A percentile compares a stretch with the other conserved stretches of the same genome.
phyloP scores from a whole-genome alignment of 2,113 vertebrate genomes.

The Plestiodon gilberti region DNA sequence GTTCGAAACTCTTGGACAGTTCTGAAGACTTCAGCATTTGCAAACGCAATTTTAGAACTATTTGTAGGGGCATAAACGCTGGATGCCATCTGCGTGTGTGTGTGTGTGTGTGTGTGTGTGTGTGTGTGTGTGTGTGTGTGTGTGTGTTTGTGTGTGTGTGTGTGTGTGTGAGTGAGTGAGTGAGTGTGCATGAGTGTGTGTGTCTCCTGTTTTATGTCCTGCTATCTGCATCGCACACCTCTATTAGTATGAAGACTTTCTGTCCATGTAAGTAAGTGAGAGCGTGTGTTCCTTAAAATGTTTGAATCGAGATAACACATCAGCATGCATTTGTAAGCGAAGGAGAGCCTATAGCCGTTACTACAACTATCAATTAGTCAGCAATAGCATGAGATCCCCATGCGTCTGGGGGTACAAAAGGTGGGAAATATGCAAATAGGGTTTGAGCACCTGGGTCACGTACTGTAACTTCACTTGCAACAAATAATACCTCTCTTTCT shows the following conservation, averaged over 20 bases:
- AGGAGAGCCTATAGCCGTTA: conserved; percentile 72
- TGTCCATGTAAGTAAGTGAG: conserved; percentile 72
- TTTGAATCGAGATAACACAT: conserved; percentile 69
- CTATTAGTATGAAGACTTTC: conserved; percentile 75
- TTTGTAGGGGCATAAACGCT: conserved; percentile 74
- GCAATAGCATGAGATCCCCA: conserved; percentile 71
- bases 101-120: conserved; percentile 67
- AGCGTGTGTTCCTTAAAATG: conserved; percentile 67
- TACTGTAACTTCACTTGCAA: conserved; percentile 70
- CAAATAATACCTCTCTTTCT: conserved; percentile 64
- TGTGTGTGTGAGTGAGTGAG: conserved; percentile 49
- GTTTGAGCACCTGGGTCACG: conserved; percentile 68
- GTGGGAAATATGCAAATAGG: conserved; percentile 72
- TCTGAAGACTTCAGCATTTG: conserved; percentile 77
- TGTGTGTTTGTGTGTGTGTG: conserved; percentile 55
- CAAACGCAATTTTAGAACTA: conserved; percentile 75
- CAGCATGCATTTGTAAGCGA: conserved; percentile 74
- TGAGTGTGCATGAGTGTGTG: conserved; percentile 52
- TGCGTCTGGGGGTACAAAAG: conserved; percentile 70
- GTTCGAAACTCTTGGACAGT: conserved; percentile 75
- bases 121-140: conserved; percentile 57
- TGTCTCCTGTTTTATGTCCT: conserved; percentile 75
- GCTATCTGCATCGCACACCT: conserved; percentile 73
- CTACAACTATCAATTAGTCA: conserved; percentile 79
- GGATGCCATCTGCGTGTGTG: conserved; percentile 63